phyloP scores from a whole-genome alignment of 2,113 vertebrate species.

The Pongo pygmaeus region DNA sequence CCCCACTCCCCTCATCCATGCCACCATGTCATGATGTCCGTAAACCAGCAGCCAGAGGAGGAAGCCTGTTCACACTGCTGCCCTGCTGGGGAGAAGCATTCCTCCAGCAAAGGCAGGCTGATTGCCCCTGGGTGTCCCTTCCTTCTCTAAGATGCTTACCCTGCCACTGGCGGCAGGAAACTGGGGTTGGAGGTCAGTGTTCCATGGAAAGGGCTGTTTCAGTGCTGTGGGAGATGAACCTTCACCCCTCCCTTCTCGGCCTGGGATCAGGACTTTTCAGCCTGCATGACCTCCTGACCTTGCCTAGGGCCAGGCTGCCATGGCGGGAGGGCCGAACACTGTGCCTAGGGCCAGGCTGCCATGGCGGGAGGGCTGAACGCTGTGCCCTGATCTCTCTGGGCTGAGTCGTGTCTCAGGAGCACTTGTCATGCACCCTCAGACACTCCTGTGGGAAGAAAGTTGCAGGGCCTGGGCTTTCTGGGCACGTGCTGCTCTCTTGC shows the following conservation, averaged over 20 bases:
- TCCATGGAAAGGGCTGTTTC: background rate
- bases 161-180: background rate
- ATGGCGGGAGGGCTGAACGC: accelerated
- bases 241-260: too few species aligned
- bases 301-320: background rate
- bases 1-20: background rate
- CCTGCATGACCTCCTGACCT: background rate
- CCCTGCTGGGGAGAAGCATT: background rate
- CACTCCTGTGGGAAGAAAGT: background rate
- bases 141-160: background rate
- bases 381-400: background rate
- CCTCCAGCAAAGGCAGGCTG: background rate
- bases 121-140: background rate
- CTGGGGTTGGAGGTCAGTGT: too few species aligned
- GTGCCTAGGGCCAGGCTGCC: background rate
- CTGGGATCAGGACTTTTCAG: background rate
- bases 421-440: accelerated
- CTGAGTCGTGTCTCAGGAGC: too few species aligned
- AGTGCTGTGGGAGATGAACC: background rate
- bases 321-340: accelerated
- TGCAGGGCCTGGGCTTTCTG: background rate
- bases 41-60: background rate
- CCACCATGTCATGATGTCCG: background rate
- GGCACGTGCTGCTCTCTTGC: background rate
- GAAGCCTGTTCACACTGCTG: background rate